These are phyloP conservation scores for Actinia equina DNA, from an alignment of 64 coral and sea anemone genomes.

Conservation along the genomic window DNA sequence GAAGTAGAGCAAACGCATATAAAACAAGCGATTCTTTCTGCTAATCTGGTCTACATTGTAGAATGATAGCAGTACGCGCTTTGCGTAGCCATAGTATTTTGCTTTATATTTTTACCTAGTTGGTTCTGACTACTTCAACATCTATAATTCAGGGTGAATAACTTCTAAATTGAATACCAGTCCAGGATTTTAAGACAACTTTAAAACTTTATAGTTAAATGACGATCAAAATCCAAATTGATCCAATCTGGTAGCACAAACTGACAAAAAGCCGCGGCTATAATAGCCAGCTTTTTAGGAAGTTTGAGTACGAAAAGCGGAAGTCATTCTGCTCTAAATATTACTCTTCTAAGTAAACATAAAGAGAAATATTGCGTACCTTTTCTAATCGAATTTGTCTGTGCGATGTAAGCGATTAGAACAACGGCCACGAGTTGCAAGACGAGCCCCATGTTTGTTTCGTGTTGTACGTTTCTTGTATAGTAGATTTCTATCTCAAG, in stretches of 20 bases:
- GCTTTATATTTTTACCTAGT: neutral
- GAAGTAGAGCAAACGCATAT: neutral
- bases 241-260: neutral
- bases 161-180: neutral
- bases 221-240: neutral
- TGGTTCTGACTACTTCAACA: neutral
- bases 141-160: neutral
- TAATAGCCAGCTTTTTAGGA: slow-evolving; percentile 26
- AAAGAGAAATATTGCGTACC: slow-evolving; percentile 5
- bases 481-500: slow-evolving; percentile 13
- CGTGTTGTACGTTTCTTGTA: neutral
- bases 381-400: neutral
- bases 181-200: neutral
- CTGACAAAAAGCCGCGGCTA: slow-evolving; percentile 4
- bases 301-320: slow-evolving; percentile 33
- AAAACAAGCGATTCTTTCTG: neutral
- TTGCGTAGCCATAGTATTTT: neutral
- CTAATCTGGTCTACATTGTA: neutral
- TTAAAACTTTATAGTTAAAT: neutral
- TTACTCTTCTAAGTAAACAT: slow-evolving; percentile 14
- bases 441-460: neutral
- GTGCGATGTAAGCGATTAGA: neutral
- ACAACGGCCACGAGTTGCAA: neutral
- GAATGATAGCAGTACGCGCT: neutral
- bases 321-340: slow-evolving; percentile 36